Conservation (phyloP, 2,888 invertebrate genomes). For the Drosophila ustulata region DNA sequence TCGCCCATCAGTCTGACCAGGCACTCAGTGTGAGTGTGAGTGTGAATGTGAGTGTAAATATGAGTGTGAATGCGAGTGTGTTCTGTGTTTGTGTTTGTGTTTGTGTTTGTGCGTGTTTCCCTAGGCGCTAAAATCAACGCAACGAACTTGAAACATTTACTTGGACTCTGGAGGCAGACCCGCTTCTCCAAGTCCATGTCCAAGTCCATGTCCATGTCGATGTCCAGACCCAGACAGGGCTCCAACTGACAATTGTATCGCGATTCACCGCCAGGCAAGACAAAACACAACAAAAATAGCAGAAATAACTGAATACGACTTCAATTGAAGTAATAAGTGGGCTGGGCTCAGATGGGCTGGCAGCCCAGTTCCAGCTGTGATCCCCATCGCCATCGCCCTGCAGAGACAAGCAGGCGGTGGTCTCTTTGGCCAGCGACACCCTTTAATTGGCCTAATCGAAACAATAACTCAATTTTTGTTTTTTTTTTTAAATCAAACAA, state of each 20-base stretch:
- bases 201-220: background rate
- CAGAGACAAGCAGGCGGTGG: conserved; percentile 32
- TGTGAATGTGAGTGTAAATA: conserved; percentile 23
- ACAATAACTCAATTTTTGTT: conserved; percentile 72
- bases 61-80: conserved; percentile 26
- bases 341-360: conserved; percentile 17
- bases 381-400: background rate
- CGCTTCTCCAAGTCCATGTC: conserved; percentile 1
- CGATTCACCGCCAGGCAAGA: conserved; percentile 75
- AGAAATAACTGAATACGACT: conserved; percentile 29
- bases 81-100: background rate
- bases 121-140: conserved; percentile 70
- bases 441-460: conserved; percentile 75
- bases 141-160: conserved; percentile 69
- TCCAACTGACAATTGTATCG: conserved; percentile 73
- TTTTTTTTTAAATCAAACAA: conserved; percentile 54
- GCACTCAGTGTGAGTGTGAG: conserved; percentile 21
- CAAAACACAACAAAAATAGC: background rate
- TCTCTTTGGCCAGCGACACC: conserved; percentile 43
- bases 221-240: conserved; percentile 19
- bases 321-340: conserved; percentile 49
- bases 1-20: conserved; percentile 24
- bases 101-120: conserved; percentile 38
- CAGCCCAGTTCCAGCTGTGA: conserved; percentile 3
- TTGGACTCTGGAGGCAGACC: background rate